These are phyloP conservation scores for Eupithecia insigniata DNA, from an alignment of 2,888 invertebrate species.

Conservation along the genomic window DNA sequence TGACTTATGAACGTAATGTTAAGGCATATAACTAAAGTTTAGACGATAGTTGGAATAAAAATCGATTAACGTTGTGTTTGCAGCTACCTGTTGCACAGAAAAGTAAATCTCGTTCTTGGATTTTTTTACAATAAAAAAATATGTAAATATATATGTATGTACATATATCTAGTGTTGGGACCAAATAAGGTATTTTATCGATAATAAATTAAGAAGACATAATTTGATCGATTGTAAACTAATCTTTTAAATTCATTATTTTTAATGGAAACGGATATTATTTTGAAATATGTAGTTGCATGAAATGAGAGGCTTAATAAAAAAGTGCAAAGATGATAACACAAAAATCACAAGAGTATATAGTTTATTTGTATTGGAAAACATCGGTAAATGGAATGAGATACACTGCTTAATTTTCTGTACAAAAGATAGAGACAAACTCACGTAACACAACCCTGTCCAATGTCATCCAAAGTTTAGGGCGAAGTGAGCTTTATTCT, in stretches of 20 bases:
- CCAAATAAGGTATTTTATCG: background rate
- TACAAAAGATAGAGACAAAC: conserved; percentile 3
- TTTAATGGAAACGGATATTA: background rate
- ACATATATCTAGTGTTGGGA: too few relatives aligned
- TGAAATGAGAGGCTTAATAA: background rate
- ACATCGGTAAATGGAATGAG: background rate
- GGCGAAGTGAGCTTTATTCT: conserved; percentile 49
- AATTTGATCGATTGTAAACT: background rate
- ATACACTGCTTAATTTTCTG: background rate
- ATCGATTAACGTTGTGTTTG: background rate
- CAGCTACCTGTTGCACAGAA: background rate
- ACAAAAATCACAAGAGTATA: too few relatives aligned
- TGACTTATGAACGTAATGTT: conserved; percentile 39
- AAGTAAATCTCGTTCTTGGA: background rate
- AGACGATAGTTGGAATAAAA: background rate
- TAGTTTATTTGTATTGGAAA: background rate
- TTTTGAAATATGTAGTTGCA: background rate
- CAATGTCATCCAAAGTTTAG: conserved; percentile 12
- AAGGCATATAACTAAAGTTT: conserved; percentile 22
- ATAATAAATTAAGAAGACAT: background rate
- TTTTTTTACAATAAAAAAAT: background rate
- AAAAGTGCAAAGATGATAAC: background rate
- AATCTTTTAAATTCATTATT: background rate
- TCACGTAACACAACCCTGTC: background rate
- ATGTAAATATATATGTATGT: too few relatives aligned